These are phyloP conservation scores for Oreotrochilus melanogaster DNA, from an alignment of 2,113 vertebrate species.

Conservation along the genomic window DNA sequence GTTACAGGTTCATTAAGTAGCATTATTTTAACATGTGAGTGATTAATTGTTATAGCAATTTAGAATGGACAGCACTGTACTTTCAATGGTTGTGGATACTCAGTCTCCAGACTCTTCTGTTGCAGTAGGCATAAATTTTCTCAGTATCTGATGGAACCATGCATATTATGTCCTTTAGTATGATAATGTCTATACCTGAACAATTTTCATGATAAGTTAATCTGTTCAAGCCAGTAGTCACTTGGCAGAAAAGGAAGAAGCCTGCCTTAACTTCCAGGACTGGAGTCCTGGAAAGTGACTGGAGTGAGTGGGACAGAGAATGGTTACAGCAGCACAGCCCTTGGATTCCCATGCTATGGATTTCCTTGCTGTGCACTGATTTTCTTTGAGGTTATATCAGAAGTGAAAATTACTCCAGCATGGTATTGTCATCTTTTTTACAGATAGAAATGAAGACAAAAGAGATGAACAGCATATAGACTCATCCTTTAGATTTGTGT, in stretches of 20 bases:
- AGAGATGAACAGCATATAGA: not conserved
- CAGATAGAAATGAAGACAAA: not conserved
- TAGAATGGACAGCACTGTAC: not conserved
- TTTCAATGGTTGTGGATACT: not conserved
- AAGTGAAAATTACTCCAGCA: not conserved
- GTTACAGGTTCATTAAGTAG: not conserved
- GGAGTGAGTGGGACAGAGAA: not conserved
- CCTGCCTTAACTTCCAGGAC: not conserved
- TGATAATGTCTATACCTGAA: not conserved
- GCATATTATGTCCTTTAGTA: not conserved
- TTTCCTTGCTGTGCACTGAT: not conserved
- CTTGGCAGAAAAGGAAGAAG: not conserved
- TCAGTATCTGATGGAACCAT: not conserved
- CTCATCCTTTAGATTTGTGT: not conserved
- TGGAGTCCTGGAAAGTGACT: no score
- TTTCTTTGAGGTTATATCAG: not conserved
- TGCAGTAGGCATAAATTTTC: not conserved
- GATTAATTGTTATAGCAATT: not conserved
- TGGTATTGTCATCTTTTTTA: not conserved
- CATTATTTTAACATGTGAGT: not conserved
- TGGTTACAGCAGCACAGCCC: not conserved
- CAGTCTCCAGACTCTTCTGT: not conserved
- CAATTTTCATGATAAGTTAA: not conserved
- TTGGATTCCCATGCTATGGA: not conserved
- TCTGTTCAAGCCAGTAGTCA: not conserved